Evolutionary conservation across 2,797 vertebrate genomes (phyloP).

Genomic region (Ptychobarbus kaznakovi): DNA sequence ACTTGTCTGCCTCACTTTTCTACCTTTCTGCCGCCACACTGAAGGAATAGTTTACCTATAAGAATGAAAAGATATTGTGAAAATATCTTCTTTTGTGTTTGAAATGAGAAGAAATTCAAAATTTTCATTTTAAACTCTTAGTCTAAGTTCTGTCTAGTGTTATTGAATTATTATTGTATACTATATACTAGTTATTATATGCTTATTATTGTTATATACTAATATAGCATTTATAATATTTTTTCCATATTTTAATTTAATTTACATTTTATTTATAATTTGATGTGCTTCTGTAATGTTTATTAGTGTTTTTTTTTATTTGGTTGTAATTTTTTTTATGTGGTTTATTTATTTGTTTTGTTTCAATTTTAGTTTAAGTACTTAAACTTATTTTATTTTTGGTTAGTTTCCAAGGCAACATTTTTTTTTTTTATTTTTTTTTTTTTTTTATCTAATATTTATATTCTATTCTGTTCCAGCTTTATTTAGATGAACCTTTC

Average conservation of each 20-base stretch:
- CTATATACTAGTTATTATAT: neutral
- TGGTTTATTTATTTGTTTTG: neutral
- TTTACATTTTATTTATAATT: neutral
- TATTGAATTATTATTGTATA: neutral
- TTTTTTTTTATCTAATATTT: neutral
- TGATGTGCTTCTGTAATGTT: neutral
- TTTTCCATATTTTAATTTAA: neutral
- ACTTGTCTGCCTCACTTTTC: slow-evolving; percentile 8
- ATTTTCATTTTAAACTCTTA: neutral
- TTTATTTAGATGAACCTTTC: neutral
- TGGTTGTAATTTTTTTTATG: neutral
- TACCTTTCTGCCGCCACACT: neutral
- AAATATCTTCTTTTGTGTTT: neutral
- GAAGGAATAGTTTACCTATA: neutral
- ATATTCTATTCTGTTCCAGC: neutral
- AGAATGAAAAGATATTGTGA: neutral
- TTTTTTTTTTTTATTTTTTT: neutral
- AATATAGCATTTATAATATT: neutral
- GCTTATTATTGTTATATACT: too few species aligned
- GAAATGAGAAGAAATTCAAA: neutral
- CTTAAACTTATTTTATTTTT: neutral
- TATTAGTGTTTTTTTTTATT: neutral
- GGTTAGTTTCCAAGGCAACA: too few species aligned
- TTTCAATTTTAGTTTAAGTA: neutral
- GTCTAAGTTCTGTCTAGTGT: neutral